phyloP scores from a whole-genome alignment of 2,113 vertebrate genomes.

The Oncorhynchus mykiss region DNA sequence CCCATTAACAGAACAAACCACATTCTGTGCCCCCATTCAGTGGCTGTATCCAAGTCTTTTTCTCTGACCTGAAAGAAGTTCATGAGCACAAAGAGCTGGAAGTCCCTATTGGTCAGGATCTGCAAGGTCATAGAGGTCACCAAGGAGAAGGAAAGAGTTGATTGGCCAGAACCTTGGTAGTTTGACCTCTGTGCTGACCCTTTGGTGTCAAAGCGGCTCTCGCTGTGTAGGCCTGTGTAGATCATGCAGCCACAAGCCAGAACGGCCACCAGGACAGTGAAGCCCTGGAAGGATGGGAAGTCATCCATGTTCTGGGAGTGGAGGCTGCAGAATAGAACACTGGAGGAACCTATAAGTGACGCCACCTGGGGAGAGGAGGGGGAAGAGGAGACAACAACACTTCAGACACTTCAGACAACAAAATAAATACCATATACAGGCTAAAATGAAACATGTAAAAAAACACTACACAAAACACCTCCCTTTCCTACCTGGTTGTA shows the following conservation, averaged over 20 bases:
- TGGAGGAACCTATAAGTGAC: conserved; percentile 78
- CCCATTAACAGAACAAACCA: too few relatives aligned
- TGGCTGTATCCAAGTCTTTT: too few relatives aligned
- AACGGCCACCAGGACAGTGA: conserved; percentile 64
- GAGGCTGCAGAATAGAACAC: conserved; percentile 83
- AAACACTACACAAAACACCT: background rate
- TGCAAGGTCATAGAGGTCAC: conserved; percentile 75
- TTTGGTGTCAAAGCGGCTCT: conserved; percentile 73
- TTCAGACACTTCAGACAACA: too few relatives aligned
- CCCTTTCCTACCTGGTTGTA: conserved; percentile 74
- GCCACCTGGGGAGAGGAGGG: conserved; percentile 60
- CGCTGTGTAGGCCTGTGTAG: conserved; percentile 76
- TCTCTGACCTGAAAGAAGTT: conserved; percentile 85
- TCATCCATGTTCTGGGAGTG: conserved; percentile 84
- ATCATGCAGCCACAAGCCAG: conserved; percentile 80
- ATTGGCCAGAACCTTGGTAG: conserved; percentile 10
- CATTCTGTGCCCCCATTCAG: too few relatives aligned
- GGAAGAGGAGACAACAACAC: background rate
- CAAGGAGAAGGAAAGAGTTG: conserved; percentile 65
- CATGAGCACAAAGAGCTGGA: conserved; percentile 83
- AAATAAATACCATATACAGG: too few relatives aligned
- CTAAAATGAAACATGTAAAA: too few relatives aligned
- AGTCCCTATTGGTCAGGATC: conserved; percentile 82
- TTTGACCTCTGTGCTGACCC: background rate
- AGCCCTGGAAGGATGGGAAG: conserved; percentile 77